Percentiles rank a stretch among this genome's conserved stretches.
These are phyloP conservation scores for Megaptera novaeangliae DNA, from an alignment of 2,113 vertebrate species.

Conservation along the genomic window DNA sequence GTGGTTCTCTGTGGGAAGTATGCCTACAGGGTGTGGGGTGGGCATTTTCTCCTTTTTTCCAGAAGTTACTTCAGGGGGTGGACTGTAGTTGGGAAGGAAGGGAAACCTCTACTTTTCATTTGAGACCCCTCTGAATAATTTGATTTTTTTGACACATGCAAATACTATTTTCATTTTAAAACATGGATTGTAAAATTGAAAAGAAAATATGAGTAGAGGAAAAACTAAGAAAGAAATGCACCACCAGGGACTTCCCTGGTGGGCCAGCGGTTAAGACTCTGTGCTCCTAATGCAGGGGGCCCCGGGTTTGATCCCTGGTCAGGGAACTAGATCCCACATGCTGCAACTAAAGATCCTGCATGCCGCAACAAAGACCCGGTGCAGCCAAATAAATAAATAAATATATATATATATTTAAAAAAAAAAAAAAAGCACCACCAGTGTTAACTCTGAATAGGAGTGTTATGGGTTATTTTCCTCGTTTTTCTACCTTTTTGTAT, in stretches of 20 bases:
- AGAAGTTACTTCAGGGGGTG: not conserved
- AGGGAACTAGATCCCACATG: no score
- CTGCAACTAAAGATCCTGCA: no score
- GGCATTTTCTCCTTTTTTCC: not conserved
- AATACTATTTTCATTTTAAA: not conserved
- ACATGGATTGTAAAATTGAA: not conserved
- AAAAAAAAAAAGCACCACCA: not conserved
- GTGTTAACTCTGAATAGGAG: not conserved
- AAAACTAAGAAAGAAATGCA: not conserved
- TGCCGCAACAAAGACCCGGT: no score
- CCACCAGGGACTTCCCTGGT: no score
- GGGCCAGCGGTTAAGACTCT: no score
- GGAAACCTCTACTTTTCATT: not conserved
- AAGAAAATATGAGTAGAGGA: not conserved
- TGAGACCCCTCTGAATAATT: not conserved
- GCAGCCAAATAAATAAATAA: no score
- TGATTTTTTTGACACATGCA: not conserved
- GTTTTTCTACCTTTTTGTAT: not conserved
- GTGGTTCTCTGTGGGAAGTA: not conserved
- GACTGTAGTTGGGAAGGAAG: no score
- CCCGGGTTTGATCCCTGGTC: no score
- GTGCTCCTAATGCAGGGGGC: no score
- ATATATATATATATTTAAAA: no score
- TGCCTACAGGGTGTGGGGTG: no score
- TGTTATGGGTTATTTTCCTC: not conserved